phyloP scores from a whole-genome alignment of 2,888 invertebrate genomes.

The Diaperis boleti region DNA sequence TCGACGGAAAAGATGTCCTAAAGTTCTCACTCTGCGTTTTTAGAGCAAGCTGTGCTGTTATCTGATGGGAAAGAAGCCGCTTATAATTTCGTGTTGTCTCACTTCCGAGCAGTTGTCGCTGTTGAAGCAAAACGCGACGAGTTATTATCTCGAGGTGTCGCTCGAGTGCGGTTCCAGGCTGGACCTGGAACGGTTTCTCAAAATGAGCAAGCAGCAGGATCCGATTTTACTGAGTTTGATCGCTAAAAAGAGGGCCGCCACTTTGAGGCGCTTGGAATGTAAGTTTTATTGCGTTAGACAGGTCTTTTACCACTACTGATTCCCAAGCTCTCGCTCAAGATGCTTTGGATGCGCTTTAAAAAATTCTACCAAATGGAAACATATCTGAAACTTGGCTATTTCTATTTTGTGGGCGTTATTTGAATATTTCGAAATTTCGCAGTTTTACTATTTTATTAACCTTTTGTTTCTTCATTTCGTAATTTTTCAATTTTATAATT shows the following conservation, averaged over 20 bases:
- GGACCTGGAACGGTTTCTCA: conserved; percentile 54
- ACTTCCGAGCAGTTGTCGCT: conserved; percentile 57
- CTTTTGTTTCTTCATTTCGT: no score
- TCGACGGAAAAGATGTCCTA: no score
- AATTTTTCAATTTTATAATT: no score
- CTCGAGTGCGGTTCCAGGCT: conserved; percentile 59
- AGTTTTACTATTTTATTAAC: no score
- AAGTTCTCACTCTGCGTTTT: no score
- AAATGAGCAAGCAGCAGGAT: conserved; percentile 52
- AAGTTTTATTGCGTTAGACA: conserved; percentile 47
- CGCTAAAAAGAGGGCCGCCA: conserved; percentile 59
- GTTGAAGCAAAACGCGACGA: conserved; percentile 56
- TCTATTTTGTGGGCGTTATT: no score
- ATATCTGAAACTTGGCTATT: conserved; percentile 2
- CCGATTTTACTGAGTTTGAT: conserved; percentile 56
- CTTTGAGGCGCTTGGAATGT: conserved; percentile 62
- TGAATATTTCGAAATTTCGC: no score
- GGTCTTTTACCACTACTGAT: no score
- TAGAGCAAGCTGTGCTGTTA: conserved; percentile 61
- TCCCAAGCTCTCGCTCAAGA: no score
- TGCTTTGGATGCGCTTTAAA: background rate
- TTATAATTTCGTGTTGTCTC: conserved; percentile 61
- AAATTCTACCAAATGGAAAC: background rate
- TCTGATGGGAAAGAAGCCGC: conserved; percentile 59
- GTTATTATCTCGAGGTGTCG: conserved; percentile 61